Evolutionary conservation across 2,888 invertebrate genomes (phyloP).

Genomic region (Prionchulus punctatus): DNA sequence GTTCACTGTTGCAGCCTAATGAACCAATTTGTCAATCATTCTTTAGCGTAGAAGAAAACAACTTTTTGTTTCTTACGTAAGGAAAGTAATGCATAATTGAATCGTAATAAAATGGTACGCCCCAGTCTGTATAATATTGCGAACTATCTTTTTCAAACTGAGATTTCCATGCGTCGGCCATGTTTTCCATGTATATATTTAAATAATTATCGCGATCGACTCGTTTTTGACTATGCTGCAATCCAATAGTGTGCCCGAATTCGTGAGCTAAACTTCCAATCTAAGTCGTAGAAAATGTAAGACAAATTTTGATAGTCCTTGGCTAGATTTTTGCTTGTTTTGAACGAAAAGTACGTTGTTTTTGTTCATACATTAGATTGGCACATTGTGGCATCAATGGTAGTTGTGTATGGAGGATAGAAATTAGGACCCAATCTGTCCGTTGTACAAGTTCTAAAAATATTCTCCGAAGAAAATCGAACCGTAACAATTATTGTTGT

Average conservation of each 20-base stretch:
- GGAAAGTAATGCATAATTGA: slow-evolving; percentile 10
- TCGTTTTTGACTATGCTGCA: slow-evolving; percentile 8
- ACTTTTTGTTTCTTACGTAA: slow-evolving; percentile 2
- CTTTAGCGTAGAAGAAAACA: neutral
- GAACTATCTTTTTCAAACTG: slow-evolving; percentile 7
- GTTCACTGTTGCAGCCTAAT: neutral
- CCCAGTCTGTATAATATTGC: slow-evolving; percentile 6
- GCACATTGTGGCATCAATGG: slow-evolving; percentile 8
- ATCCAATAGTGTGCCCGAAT: slow-evolving; percentile 8
- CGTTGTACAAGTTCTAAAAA: slow-evolving; percentile 7
- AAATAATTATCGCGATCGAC: slow-evolving; percentile 7
- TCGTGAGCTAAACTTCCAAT: slow-evolving; percentile 8
- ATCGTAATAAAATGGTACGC: slow-evolving; percentile 9
- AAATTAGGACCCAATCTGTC: slow-evolving; percentile 3
- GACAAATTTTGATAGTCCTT: neutral
- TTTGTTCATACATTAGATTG: neutral
- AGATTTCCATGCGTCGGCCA: neutral
- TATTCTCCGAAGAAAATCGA: neutral
- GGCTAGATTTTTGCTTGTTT: neutral
- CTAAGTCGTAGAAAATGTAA: neutral
- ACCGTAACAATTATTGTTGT: too few species aligned
- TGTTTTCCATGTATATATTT: slow-evolving; percentile 2
- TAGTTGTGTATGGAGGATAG: slow-evolving; percentile 6
- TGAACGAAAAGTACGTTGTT: neutral
- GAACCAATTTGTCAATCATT: neutral